Percentiles rank a stretch among this genome's conserved stretches.
Conservation (phyloP, 2,888 invertebrate species). For the Acleris literana region DNA sequence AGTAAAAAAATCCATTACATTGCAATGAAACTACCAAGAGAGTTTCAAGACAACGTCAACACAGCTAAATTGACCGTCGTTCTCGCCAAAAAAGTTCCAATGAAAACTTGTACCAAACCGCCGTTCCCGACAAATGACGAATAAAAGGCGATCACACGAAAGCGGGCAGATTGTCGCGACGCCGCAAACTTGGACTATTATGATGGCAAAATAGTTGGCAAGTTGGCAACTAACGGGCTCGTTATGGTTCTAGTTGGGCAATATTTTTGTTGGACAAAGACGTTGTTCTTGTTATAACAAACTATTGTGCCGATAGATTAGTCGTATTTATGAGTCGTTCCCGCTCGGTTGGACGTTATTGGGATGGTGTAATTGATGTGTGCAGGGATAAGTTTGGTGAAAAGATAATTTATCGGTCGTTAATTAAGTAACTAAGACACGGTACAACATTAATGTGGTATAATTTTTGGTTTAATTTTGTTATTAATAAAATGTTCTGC, state of each 20-base stretch:
- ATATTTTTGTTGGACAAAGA: constrained; percentile 76
- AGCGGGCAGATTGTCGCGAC: constrained; percentile 63
- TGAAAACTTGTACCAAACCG: constrained; percentile 27
- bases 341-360: constrained; percentile 20
- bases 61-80: constrained; percentile 6
- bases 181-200: constrained; percentile 75
- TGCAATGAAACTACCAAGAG: background rate
- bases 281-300: constrained; percentile 66
- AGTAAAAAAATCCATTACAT: background rate
- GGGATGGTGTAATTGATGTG: constrained; percentile 17
- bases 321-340: constrained; percentile 39
- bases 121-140: constrained; percentile 46
- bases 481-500: too few species aligned
- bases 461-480: too few species aligned
- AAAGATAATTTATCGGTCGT: background rate
- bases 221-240: constrained; percentile 71
- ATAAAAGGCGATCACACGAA: constrained; percentile 56
- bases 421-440: background rate
- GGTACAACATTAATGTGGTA: background rate
- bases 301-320: constrained; percentile 65
- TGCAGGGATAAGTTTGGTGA: background rate
- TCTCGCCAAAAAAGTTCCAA: constrained; percentile 27
- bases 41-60: constrained; percentile 3
- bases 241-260: constrained; percentile 80
- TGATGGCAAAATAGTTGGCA: constrained; percentile 70